Percentiles rank a stretch among this genome's conserved stretches.
Conservation (phyloP, 2,113 vertebrate genomes). For the Oophaga pumilio region DNA sequence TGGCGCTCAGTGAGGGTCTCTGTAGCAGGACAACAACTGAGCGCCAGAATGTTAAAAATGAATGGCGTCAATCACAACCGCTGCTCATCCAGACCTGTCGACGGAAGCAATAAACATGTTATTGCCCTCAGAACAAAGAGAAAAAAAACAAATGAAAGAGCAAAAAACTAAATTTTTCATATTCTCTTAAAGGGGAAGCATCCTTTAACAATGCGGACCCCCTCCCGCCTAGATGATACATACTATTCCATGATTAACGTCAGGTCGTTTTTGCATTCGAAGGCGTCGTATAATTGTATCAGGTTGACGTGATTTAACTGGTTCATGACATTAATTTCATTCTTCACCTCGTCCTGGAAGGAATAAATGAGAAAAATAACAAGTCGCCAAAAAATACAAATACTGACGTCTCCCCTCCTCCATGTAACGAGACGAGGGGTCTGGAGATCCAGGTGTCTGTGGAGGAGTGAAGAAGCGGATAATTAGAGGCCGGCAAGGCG, state of each 20-base stretch:
- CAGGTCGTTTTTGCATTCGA: constrained; percentile 80
- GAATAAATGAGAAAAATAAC: not conserved
- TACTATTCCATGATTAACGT: constrained; percentile 90
- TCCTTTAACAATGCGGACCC: not conserved
- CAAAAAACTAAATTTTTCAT: no score
- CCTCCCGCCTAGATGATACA: constrained; percentile 61
- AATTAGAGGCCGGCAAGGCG: not conserved
- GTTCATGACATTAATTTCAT: constrained; percentile 89
- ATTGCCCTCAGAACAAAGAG: no score
- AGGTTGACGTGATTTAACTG: constrained; percentile 85
- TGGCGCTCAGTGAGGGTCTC: no score
- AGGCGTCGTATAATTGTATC: constrained; percentile 91
- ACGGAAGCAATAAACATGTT: no score
- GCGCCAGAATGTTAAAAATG: no score
- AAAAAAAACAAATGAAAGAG: no score
- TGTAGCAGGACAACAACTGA: no score
- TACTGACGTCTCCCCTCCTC: not conserved
- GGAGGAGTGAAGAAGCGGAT: not conserved
- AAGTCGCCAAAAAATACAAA: not conserved
- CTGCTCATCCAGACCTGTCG: no score
- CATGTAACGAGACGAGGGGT: not conserved
- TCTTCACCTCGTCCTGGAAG: constrained; percentile 86
- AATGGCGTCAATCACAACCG: no score
- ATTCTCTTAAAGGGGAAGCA: not conserved
- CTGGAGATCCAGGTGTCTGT: not conserved